Evolutionary conservation across 2,797 vertebrate genomes (phyloP).

Genomic region (Acanthopagrus latus): DNA sequence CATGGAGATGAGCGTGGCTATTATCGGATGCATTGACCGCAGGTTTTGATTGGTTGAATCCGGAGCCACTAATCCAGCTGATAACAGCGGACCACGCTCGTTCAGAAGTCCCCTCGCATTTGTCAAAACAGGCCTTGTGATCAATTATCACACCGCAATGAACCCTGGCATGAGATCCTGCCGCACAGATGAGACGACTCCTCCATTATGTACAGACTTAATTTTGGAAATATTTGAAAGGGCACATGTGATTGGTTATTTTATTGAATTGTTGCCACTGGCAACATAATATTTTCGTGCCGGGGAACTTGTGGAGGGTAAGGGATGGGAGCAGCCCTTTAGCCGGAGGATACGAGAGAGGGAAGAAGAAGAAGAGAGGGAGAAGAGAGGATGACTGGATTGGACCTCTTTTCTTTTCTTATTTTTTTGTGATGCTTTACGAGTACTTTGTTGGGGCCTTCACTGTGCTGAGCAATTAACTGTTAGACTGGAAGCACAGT

Average conservation of each 20-base stretch:
- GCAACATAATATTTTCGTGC: slow-evolving; percentile 86
- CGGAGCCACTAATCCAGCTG: slow-evolving; percentile 86
- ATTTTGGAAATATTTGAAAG: slow-evolving; percentile 83
- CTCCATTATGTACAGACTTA: slow-evolving; percentile 72
- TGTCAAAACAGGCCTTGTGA: slow-evolving; percentile 88
- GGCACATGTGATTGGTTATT: slow-evolving; percentile 82
- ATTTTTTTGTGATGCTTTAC: slow-evolving; percentile 73
- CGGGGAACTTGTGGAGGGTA: slow-evolving; percentile 71
- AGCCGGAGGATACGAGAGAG: slow-evolving; percentile 45
- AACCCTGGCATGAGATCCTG: slow-evolving; percentile 79
- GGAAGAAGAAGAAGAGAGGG: slow-evolving; percentile 47
- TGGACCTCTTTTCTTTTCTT: slow-evolving; percentile 47
- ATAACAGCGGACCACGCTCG: slow-evolving; percentile 77
- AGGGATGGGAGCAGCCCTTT: slow-evolving; percentile 67
- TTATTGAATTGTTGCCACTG: slow-evolving; percentile 86
- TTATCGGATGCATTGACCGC: slow-evolving; percentile 68
- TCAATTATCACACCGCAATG: slow-evolving; percentile 84
- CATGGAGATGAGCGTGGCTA: slow-evolving; percentile 55
- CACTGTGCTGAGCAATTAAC: slow-evolving; percentile 84
- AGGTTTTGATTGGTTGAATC: slow-evolving; percentile 83
- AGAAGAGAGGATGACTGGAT: slow-evolving; percentile 46
- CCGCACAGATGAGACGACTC: slow-evolving; percentile 77
- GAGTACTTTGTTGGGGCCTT: slow-evolving; percentile 79
- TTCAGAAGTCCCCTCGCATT: slow-evolving; percentile 82
- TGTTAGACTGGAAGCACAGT: slow-evolving; percentile 79